phyloP scores from a whole-genome alignment of 2,113 vertebrate genomes.

The Thamnophis sirtalis region DNA sequence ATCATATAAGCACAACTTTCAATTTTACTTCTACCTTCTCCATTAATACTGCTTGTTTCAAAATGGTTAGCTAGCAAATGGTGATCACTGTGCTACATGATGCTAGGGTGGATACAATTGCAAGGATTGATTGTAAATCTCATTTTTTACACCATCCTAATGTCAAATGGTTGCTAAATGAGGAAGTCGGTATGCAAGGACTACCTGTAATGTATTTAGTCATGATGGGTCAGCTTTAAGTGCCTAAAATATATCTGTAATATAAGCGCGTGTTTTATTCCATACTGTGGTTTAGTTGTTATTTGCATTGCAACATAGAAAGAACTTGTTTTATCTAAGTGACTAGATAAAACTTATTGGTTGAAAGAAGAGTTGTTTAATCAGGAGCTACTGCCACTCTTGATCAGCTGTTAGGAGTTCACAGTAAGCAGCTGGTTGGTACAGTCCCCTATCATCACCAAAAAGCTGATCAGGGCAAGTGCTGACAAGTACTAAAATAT shows the following conservation, averaged over 20 bases:
- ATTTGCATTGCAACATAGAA: background rate
- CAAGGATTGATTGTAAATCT: background rate
- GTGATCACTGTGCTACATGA: background rate
- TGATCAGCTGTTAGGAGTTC: constrained; percentile 6
- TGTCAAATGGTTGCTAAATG: background rate
- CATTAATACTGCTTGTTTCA: background rate
- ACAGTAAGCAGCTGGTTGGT: background rate
- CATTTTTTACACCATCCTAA: background rate
- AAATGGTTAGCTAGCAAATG: background rate
- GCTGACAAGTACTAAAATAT: background rate
- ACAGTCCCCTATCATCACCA: background rate
- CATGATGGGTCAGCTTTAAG: background rate
- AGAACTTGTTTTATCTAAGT: background rate
- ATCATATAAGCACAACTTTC: background rate
- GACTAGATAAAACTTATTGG: background rate
- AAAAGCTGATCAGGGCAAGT: background rate
- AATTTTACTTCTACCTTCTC: background rate
- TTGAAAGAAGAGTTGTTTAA: background rate
- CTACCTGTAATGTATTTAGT: background rate
- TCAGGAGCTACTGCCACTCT: background rate
- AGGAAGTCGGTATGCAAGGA: background rate
- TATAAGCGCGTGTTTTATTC: background rate
- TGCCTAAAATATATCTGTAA: background rate
- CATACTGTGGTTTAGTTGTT: background rate
- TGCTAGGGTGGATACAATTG: background rate